Conservation (phyloP, 1,140 invertebrate genomes). For the Melanaphis sacchari region DNA sequence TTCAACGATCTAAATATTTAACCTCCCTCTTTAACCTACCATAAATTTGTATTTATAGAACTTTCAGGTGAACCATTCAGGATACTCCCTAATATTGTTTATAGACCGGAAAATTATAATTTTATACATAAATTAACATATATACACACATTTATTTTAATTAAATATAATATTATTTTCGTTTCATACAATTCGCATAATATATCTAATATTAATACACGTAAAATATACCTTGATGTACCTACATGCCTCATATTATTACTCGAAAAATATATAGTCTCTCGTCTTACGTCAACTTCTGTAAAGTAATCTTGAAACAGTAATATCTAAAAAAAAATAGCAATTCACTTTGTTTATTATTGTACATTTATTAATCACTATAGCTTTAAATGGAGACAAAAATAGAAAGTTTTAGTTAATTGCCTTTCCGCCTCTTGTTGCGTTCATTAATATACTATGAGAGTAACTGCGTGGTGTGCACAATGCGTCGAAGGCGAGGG, state of each 20-base stretch:
- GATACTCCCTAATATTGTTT: not conserved
- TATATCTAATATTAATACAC: not conserved
- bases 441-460: not conserved
- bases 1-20: conserved; percentile 39
- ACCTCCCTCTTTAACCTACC: not conserved
- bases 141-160: not conserved
- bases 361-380: conserved; percentile 8
- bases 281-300: not conserved
- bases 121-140: not conserved
- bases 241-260: not conserved
- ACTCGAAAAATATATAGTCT: not conserved
- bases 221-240: not conserved
- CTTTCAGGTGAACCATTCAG: not conserved
- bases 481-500: not conserved
- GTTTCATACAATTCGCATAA: not conserved
- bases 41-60: not conserved
- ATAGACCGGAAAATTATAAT: not conserved
- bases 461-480: not conserved
- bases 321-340: not conserved
- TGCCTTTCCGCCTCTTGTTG: not conserved
- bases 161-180: not conserved
- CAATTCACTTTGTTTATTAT: conserved; percentile 10
- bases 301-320: not conserved
- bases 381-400: not conserved
- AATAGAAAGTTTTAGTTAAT: conserved; percentile 51